These are phyloP conservation scores for Clarias fuscus DNA, from an alignment of 2,797 vertebrate species.

Conservation along the genomic window DNA sequence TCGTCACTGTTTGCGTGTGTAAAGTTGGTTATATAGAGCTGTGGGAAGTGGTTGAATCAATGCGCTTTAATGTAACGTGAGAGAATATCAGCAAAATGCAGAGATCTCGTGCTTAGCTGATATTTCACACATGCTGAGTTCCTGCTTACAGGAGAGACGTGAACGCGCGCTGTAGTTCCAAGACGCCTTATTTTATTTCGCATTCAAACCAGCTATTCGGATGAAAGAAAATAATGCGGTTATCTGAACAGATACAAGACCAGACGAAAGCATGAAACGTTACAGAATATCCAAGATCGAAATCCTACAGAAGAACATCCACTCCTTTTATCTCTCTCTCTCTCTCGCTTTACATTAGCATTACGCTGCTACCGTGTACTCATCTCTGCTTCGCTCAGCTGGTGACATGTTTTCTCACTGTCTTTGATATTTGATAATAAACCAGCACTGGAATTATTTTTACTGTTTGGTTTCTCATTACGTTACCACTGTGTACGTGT, in stretches of 20 bases:
- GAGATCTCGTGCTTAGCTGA: constrained; percentile 13
- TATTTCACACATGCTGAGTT: not conserved
- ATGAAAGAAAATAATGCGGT: not conserved
- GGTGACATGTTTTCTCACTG: constrained; percentile 61
- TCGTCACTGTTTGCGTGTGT: constrained; percentile 23
- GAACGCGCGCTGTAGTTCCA: constrained; percentile 3
- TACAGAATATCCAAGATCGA: not conserved
- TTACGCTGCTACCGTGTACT: constrained; percentile 42
- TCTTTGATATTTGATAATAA: constrained; percentile 65
- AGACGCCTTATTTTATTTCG: constrained; percentile 21
- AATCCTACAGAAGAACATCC: constrained; percentile 3
- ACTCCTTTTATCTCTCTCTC: constrained; percentile 15
- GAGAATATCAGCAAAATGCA: constrained; percentile 11
- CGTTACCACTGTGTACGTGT: not conserved
- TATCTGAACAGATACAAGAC: constrained; percentile 1
- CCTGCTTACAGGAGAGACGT: constrained; percentile 3
- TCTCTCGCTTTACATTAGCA: constrained; percentile 7
- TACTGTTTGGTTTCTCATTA: constrained; percentile 10
- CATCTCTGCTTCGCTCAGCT: constrained; percentile 46
- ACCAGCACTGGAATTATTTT: constrained; percentile 58
- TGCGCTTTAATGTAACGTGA: constrained; percentile 21
- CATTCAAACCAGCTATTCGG: constrained; percentile 18
- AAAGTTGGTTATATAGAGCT: constrained; percentile 11
- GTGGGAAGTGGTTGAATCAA: constrained; percentile 10
- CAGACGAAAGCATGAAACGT: not conserved